Conservation (phyloP, 2,888 invertebrate genomes). For the Anagyrus pseudococci region DNA sequence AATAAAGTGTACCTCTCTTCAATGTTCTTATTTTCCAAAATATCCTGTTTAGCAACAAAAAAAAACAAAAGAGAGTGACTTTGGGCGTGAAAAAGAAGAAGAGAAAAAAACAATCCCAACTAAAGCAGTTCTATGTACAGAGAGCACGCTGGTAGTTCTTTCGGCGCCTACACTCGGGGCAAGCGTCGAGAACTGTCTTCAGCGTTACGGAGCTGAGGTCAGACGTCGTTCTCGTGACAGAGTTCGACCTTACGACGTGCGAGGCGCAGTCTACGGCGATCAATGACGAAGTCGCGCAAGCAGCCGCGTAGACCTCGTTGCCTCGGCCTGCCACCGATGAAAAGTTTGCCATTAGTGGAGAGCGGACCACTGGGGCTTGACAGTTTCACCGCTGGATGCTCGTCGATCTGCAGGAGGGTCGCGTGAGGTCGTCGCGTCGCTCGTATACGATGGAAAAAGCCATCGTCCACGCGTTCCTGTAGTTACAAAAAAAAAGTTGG, state of each 20-base stretch:
- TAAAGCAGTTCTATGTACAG: too few relatives aligned
- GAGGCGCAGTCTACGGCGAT: conserved; percentile 55
- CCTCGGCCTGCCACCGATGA: conserved; percentile 58
- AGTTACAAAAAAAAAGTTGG: too few relatives aligned
- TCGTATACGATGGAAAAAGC: conserved; percentile 56
- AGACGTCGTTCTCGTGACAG: conserved; percentile 61
- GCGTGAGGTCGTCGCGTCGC: conserved; percentile 54
- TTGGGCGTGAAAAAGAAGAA: too few relatives aligned
- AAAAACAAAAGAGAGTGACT: neutral
- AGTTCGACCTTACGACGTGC: conserved; percentile 57
- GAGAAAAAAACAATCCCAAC: too few relatives aligned
- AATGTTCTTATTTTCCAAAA: too few relatives aligned
- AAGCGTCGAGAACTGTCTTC: neutral
- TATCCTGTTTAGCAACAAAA: too few relatives aligned
- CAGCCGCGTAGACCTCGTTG: conserved; percentile 57
- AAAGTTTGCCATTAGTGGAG: conserved; percentile 58
- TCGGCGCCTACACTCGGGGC: neutral
- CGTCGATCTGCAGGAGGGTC: conserved; percentile 56
- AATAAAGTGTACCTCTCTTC: too few relatives aligned
- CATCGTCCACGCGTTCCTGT: conserved; percentile 58
- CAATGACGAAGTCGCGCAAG: conserved; percentile 57
- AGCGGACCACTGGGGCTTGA: conserved; percentile 51
- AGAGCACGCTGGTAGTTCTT: conserved; percentile 1
- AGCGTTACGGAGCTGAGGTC: too few relatives aligned
- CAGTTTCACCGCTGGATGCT: conserved; percentile 49